These are phyloP conservation scores for Sesamia nonagrioides DNA, from an alignment of 1,140 invertebrate species.

Conservation along the genomic window DNA sequence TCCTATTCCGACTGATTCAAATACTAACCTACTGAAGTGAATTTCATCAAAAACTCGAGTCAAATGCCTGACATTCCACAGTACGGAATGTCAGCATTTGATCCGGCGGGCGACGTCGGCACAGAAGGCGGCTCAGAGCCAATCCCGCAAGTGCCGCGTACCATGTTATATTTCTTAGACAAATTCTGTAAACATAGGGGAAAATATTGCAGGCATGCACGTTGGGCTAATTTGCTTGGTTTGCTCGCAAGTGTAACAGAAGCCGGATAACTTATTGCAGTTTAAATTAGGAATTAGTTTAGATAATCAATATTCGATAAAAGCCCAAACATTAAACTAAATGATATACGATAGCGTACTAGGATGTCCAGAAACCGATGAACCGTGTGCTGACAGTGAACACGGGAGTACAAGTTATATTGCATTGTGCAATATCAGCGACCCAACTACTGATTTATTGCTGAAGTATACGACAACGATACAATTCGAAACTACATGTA, in stretches of 20 bases:
- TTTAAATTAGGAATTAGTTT: background rate
- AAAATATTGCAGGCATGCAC: background rate
- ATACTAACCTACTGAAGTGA: background rate
- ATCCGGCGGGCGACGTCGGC: background rate
- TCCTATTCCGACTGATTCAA: background rate
- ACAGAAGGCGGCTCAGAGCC: background rate
- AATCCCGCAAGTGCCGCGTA: background rate
- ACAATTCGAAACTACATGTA: constrained; percentile 43
- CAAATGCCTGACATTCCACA: background rate
- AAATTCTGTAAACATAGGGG: background rate
- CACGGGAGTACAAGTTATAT: background rate
- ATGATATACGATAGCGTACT: background rate
- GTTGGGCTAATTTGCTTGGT: background rate
- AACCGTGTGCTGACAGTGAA: background rate
- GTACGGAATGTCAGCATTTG: background rate
- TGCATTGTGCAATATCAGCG: background rate
- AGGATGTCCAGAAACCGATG: background rate
- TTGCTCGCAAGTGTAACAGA: background rate
- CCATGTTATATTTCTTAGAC: constrained; percentile 29
- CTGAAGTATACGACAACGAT: background rate
- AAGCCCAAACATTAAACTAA: background rate
- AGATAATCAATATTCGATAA: background rate
- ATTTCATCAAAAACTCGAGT: background rate
- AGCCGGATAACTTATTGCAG: background rate
- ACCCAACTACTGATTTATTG: background rate